Base-by-base conservation (phyloP, 2,888 invertebrate genomes). In the Heliconius cydno region DNA sequence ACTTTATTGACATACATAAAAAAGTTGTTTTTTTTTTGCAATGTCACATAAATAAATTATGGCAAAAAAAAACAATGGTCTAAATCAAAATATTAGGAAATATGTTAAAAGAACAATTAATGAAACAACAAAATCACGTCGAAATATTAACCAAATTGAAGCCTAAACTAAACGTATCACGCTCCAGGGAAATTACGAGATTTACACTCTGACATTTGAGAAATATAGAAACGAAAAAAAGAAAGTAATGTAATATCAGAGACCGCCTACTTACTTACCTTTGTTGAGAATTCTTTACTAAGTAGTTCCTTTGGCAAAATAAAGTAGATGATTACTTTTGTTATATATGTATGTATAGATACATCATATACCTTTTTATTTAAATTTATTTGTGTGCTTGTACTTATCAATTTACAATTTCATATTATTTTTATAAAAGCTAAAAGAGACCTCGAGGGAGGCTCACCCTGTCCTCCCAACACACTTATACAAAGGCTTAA, bases 111-210 rank as follows among this genome's bases (percentile, higher is more conserved):
- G 19, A 65, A 66, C 22, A 28, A 63, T 63, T 41, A 65, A 46
- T 41, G 41, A 46, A 66, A 65, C 22, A 7, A 46, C 65, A 46
- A 65, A 46, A 65, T 28, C 63, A 75, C 41, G 28, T 75, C 65
- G 22, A 67, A 57, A 57, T 57, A 73, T 28, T 57, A 67, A 66
- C 60, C 70, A 74, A 38, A 63, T 71, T 71, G 38, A 74, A 60
- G 52, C 63, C 77, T 28, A 65, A 78, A 72, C 41, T 75, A 52
- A 75, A 80, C 65, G n/a, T 60, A 80, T 75, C 34, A 75, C 65
- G 15, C 77, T 25, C 77, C 25, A 38, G 80, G 80, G 80, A 80
- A 78, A 78, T 79, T 75, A 74, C 57, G 30, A 65, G 71, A 75
- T 80, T 77, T 77, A 63, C 70, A 25, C 52, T 41, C 67, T 68